Base-by-base conservation (phyloP, 2,113 vertebrate genomes). In the Delphinapterus leucas region DNA sequence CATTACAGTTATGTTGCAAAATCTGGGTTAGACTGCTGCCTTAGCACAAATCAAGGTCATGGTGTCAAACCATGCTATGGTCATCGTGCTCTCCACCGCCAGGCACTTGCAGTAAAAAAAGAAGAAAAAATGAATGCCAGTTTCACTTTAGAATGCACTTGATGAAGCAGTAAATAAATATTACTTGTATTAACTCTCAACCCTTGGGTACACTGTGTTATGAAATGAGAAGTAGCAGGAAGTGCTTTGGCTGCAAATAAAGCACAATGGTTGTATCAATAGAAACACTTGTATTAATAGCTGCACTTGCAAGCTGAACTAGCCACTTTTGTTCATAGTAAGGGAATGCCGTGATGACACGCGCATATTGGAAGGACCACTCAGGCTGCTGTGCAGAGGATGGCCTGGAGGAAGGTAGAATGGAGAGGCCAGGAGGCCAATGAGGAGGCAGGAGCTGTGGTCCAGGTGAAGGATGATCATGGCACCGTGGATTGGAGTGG, bases 131-230 rank as follows among this genome's bases (percentile, higher is more conserved):
- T 10, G 55, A 77, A 88, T 44, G 55, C 26, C 84, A 90, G 68
- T 93, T 91, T 96, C 38, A 21, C 74, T 96, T 96, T 74, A 95
- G 63, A 88, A 85, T 76, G 58, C 20, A 77, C 53, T 74, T 85
- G 77, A 92, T 77, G 93, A 90, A 68, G 49, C n/a, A 86, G 61
- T 60, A 74, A 81, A 74, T 90, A 83, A 71, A 60, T 83, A 83
- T 53, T 92, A 92, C 71, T 92, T 91, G 63, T 63, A 90, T 80
- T 83, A 90, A 88, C 80, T 68, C 26, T 67, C 74, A 84, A 41
- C 53, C 26, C 53, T 87, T 71, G 80, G 67, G 80, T 65, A 70
- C 60, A 63, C 20, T 8, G 36, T 80, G 71, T 71, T 49, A 47
- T 26, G 85, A 88, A 84, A 82, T 6, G 79, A 88, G 88, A 83